A percentile compares a stretch with the other conserved stretches of the same genome.
Conservation (phyloP, 2,113 vertebrate species). For the Orthochromis malagaraziensis region DNA sequence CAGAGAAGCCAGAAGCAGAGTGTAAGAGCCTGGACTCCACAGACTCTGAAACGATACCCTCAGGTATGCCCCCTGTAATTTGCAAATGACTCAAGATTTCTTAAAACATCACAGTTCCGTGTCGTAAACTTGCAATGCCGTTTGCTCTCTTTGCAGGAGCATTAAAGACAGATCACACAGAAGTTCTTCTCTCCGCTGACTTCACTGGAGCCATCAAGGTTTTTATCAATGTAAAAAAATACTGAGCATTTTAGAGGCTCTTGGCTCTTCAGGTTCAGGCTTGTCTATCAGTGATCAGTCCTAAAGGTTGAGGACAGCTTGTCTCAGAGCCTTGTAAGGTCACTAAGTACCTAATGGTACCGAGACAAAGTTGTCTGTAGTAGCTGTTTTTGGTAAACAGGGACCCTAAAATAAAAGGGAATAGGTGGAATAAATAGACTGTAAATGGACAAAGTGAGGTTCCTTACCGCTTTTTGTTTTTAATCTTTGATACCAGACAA, state of each 20-base stretch:
- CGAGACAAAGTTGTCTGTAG: neutral
- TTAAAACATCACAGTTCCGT: neutral
- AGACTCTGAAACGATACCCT: slow-evolving; percentile 80
- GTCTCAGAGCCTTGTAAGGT: neutral
- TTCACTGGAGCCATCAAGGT: slow-evolving; percentile 99
- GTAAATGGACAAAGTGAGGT: neutral
- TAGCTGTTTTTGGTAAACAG: neutral
- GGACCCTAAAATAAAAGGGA: slow-evolving; percentile 8
- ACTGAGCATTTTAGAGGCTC: slow-evolving; percentile 47
- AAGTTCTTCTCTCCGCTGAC: slow-evolving; percentile 95
- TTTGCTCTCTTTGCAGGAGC: slow-evolving; percentile 72
- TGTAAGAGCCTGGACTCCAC: slow-evolving; percentile 76
- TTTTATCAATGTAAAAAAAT: slow-evolving; percentile 96
- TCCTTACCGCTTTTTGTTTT: slow-evolving; percentile 21
- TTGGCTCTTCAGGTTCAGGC: neutral
- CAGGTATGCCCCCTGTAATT: slow-evolving; percentile 67
- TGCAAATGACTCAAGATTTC: neutral
- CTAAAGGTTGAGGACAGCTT: neutral
- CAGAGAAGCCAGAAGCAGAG: slow-evolving; percentile 84
- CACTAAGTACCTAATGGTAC: slow-evolving; percentile 14
- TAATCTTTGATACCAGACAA: slow-evolving; percentile 49
- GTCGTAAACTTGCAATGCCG: neutral
- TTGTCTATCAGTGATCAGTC: neutral
- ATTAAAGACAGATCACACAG: slow-evolving; percentile 88
- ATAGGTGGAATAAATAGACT: slow-evolving; percentile 4